Evolutionary conservation across 2,888 invertebrate genomes (phyloP).

Genomic region (Resseliella maxima): DNA sequence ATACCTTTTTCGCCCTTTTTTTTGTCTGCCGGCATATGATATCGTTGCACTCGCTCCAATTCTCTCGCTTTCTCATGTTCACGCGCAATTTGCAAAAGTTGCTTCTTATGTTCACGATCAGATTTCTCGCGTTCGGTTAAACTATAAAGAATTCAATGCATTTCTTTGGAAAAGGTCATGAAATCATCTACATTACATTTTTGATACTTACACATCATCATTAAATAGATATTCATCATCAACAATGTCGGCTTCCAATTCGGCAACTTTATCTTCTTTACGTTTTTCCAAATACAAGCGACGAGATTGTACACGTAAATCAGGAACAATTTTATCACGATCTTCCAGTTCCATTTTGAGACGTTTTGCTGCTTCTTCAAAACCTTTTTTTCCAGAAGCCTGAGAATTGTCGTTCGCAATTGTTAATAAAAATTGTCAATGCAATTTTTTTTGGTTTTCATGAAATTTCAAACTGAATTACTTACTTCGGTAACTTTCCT

Average conservation of each 20-base stretch:
- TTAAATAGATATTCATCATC: conserved; percentile 97
- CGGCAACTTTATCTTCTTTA: conserved; percentile 94
- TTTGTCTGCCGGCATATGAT: conserved; percentile 92
- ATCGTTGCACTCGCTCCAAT: conserved; percentile 90
- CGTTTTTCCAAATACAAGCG: conserved; percentile 95
- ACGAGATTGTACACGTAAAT: conserved; percentile 89
- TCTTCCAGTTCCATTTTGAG: conserved; percentile 89
- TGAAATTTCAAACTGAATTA: neutral
- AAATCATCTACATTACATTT: neutral
- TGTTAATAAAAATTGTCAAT: conserved; percentile 50
- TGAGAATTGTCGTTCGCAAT: no score
- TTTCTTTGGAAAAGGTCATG: conserved; percentile 56
- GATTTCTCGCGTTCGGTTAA: conserved; percentile 86
- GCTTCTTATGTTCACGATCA: conserved; percentile 90
- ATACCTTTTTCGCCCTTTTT: conserved; percentile 77
- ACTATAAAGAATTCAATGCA: conserved; percentile 68
- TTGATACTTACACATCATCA: conserved; percentile 81
- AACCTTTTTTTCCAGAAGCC: conserved; percentile 75
- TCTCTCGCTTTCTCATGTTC: conserved; percentile 96
- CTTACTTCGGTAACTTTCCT: conserved; percentile 77
- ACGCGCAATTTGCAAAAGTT: conserved; percentile 87
- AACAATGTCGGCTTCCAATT: conserved; percentile 92
- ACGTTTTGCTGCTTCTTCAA: conserved; percentile 90
- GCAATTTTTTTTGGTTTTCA: neutral
- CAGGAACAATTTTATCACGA: conserved; percentile 86